Evolutionary conservation across 2,113 vertebrate species (phyloP).

Genomic region (Xiphias gladius): DNA sequence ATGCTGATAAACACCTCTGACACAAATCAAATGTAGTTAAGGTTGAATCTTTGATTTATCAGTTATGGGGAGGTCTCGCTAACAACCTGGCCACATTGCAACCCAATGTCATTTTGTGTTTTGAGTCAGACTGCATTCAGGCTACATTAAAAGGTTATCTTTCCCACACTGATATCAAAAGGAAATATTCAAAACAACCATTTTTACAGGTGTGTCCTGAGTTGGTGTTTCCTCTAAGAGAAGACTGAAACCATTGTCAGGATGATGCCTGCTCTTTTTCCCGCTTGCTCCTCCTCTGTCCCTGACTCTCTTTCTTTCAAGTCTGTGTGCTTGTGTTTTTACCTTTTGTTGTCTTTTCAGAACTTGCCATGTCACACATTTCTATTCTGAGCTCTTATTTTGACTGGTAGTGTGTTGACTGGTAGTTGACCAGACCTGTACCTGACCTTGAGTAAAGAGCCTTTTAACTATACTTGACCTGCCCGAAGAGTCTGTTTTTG

Average conservation of each 20-base stretch:
- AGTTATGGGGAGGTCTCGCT: background rate
- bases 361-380: background rate
- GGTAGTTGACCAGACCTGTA: background rate
- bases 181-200: conserved; percentile 7
- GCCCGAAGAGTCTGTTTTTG: no score
- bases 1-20: background rate
- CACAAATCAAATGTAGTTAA: background rate
- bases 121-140: conserved; percentile 11
- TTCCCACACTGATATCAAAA: conserved; percentile 17
- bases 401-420: conserved; percentile 5
- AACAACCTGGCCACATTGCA: background rate
- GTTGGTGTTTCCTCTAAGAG: conserved; percentile 18
- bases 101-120: background rate
- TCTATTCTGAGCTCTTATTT: background rate
- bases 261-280: background rate
- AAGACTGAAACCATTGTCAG: conserved; percentile 12
- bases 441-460: conserved; percentile 2
- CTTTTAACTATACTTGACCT: background rate
- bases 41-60: background rate
- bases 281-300: background rate
- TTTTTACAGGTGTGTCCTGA: conserved; percentile 5
- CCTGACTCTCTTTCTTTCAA: background rate
- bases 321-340: background rate
- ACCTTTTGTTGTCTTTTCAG: background rate
- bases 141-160: conserved; percentile 10